Evolutionary conservation across 2,113 vertebrate genomes (phyloP).

Genomic region (Aviceda subcristata): DNA sequence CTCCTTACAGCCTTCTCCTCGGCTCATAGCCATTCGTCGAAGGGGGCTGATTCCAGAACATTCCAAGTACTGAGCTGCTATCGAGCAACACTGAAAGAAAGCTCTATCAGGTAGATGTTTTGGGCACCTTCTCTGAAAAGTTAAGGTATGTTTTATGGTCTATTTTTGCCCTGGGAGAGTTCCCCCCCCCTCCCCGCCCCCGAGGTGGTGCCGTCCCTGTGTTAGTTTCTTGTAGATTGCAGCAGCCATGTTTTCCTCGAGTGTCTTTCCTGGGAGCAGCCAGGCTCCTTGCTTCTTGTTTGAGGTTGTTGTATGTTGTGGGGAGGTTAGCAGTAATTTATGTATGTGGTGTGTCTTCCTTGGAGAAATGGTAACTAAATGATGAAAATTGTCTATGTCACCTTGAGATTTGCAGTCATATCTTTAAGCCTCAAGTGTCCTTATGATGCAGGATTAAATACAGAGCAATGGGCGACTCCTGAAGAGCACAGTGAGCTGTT

Average conservation of each 20-base stretch:
- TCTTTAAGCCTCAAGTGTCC: accelerated
- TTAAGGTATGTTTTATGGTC: background rate
- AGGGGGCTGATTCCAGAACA: accelerated
- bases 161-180: accelerated
- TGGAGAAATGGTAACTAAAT: accelerated
- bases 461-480: accelerated
- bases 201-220: accelerated
- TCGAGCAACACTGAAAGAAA: accelerated
- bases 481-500: accelerated
- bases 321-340: accelerated
- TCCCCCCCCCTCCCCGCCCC: accelerated
- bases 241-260: accelerated
- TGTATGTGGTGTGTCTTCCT: accelerated
- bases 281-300: accelerated
- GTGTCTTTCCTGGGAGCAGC: accelerated
- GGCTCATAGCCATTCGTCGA: too few species aligned
- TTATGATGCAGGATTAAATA: accelerated
- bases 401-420: accelerated
- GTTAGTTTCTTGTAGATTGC: accelerated
- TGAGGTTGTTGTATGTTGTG: accelerated
- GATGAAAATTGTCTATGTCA: accelerated
- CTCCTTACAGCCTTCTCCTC: too few species aligned
- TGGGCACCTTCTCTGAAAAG: accelerated
- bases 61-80: accelerated
- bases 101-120: accelerated